phyloP scores from a whole-genome alignment of 2,888 invertebrate genomes.

The Beris morrisii region DNA sequence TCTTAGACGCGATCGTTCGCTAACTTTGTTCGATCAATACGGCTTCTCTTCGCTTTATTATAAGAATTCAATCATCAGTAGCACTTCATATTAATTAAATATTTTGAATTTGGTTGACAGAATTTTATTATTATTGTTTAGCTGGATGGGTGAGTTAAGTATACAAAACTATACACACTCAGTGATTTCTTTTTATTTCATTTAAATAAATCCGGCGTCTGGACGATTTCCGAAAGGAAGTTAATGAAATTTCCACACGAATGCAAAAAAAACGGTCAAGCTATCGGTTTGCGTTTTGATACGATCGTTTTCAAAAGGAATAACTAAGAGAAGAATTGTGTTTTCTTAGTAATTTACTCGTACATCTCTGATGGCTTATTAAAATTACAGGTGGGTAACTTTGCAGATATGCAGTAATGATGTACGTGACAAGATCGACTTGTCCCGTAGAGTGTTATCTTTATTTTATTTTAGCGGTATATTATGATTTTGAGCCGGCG shows the following conservation, averaged over 20 bases:
- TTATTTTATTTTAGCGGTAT: too few relatives aligned
- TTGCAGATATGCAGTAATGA: conserved; percentile 38
- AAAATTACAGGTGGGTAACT: conserved; percentile 33
- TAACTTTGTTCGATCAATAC: conserved; percentile 1
- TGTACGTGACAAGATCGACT: conserved; percentile 37
- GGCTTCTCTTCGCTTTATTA: neutral
- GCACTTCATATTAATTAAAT: conserved; percentile 14
- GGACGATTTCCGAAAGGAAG: conserved; percentile 42
- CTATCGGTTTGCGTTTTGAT: conserved; percentile 15
- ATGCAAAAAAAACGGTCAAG: conserved; percentile 16
- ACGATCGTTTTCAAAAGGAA: neutral
- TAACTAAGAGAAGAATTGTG: too few relatives aligned
- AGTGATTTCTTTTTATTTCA: conserved; percentile 14
- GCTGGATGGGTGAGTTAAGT: neutral
- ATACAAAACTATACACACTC: conserved; percentile 15
- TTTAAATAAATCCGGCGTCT: conserved; percentile 40
- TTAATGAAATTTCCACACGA: conserved; percentile 40
- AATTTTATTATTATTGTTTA: neutral
- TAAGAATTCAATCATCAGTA: conserved; percentile 7
- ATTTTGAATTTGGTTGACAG: conserved; percentile 13
- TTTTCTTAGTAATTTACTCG: too few relatives aligned
- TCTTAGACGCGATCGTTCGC: neutral
- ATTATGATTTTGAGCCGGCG: too few relatives aligned
- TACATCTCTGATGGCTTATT: conserved; percentile 32
- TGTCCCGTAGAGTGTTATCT: neutral